Conservation (phyloP, 2,797 vertebrate species). For the Bovichtus variegatus region DNA sequence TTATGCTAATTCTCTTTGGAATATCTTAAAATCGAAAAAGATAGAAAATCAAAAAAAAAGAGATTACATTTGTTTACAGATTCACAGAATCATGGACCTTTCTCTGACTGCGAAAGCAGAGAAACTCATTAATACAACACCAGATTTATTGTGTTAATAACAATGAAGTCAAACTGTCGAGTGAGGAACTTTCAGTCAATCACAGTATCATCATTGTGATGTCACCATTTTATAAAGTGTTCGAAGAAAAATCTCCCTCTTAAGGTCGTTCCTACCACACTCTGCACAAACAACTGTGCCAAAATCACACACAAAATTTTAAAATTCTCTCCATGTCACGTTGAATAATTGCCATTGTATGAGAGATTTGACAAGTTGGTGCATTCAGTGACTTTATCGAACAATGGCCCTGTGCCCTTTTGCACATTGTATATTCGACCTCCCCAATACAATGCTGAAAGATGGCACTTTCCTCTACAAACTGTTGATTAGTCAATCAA, state of each 20-base stretch:
- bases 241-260: not conserved
- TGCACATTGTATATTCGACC: not conserved
- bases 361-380: not conserved
- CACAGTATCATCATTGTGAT: not conserved
- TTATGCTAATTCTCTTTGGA: conserved; percentile 1
- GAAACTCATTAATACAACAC: not conserved
- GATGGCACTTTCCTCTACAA: not conserved
- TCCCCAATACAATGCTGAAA: not conserved
- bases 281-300: not conserved
- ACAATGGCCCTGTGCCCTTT: not conserved
- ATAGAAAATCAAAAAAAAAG: too few species aligned
- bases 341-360: conserved; percentile 13
- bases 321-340: not conserved
- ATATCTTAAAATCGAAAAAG: conserved; percentile 2
- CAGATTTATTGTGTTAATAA: conserved; percentile 21
- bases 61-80: conserved; percentile 10
- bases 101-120: not conserved
- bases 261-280: too few species aligned
- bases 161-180: conserved; percentile 28
- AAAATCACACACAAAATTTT: not conserved
- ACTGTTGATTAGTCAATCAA: not conserved
- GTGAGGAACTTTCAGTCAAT: conserved; percentile 11
- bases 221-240: not conserved
- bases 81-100: conserved; percentile 14
- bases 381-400: not conserved